Evolutionary conservation across 2,888 invertebrate species (phyloP).

Genomic region (Hyalella azteca): DNA sequence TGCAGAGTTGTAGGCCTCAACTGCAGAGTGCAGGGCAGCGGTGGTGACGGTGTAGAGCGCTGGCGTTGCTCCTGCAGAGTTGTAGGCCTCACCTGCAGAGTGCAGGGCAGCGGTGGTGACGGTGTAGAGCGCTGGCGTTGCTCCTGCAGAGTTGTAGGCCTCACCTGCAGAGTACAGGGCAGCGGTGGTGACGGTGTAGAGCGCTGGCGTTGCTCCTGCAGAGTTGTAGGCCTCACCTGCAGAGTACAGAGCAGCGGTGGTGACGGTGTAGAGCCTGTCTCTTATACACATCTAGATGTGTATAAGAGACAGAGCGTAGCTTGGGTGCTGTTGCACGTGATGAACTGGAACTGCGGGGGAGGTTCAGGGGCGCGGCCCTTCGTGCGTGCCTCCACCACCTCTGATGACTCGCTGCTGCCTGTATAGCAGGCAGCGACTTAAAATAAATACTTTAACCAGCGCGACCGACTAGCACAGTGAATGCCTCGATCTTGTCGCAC

Average conservation of each 20-base stretch:
- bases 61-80: conserved; percentile 41
- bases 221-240: neutral
- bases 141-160: too few species aligned
- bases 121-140: too few species aligned
- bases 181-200: too few species aligned
- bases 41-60: too few species aligned
- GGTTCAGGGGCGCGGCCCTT: conserved; percentile 52
- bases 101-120: too few species aligned
- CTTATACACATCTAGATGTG: too few species aligned
- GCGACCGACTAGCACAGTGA: too few species aligned
- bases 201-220: neutral
- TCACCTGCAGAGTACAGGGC: too few species aligned
- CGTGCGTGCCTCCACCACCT: conserved; percentile 47
- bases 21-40: too few species aligned
- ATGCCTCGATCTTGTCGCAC: too few species aligned
- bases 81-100: conserved; percentile 48
- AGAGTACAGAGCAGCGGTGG: conserved; percentile 38
- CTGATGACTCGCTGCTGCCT: conserved; percentile 49
- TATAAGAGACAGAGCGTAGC: conserved; percentile 55
- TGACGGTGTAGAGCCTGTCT: conserved; percentile 65
- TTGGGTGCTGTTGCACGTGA: conserved; percentile 56
- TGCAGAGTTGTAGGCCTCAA: conserved; percentile 49
- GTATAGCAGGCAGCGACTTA: too few species aligned
- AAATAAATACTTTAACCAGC: too few species aligned
- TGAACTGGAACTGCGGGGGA: conserved; percentile 56